Percentiles rank a stretch among this genome's conserved stretches.
Evolutionary conservation across 2,888 invertebrate species (phyloP).

Genomic region (Lissonota sp.): DNA sequence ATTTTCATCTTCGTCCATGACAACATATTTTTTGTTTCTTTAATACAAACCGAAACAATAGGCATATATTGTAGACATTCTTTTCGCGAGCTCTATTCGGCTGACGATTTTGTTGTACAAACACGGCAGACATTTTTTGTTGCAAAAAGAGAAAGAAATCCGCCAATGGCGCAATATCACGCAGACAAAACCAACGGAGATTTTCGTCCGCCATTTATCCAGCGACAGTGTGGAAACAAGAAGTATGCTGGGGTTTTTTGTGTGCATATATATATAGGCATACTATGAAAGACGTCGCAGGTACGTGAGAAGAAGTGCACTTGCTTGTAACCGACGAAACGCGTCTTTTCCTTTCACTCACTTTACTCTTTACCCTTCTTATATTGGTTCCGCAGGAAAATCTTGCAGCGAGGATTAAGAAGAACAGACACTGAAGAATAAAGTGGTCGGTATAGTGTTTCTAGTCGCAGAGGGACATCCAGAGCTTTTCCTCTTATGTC

Average conservation of each 20-base stretch:
- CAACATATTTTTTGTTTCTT: neutral
- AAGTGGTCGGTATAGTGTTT: conserved; percentile 15
- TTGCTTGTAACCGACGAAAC: conserved; percentile 44
- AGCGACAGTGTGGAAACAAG: conserved; percentile 1
- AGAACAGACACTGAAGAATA: neutral
- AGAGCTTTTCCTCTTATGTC: conserved; percentile 1
- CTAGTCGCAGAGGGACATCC: conserved; percentile 19
- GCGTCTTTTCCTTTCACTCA: conserved; percentile 4
- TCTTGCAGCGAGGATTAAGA: conserved; percentile 14
- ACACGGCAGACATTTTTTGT: neutral
- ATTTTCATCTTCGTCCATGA: conserved; percentile 14
- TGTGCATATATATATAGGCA: neutral
- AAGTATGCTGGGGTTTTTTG: neutral
- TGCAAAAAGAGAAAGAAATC: neutral
- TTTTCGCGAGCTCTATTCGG: neutral
- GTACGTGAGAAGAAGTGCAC: conserved; percentile 41
- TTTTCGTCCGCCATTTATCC: conserved; percentile 20
- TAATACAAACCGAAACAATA: conserved; percentile 34
- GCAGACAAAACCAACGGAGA: conserved; percentile 1
- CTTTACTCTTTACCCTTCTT: neutral
- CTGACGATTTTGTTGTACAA: neutral
- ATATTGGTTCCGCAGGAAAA: conserved; percentile 4
- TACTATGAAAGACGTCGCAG: neutral
- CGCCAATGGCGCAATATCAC: conserved; percentile 4
- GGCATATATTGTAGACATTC: neutral